Percentiles rank a stretch among this genome's conserved stretches.
Conservation (phyloP, 2,113 vertebrate genomes). For the Semicossyphus pulcher region DNA sequence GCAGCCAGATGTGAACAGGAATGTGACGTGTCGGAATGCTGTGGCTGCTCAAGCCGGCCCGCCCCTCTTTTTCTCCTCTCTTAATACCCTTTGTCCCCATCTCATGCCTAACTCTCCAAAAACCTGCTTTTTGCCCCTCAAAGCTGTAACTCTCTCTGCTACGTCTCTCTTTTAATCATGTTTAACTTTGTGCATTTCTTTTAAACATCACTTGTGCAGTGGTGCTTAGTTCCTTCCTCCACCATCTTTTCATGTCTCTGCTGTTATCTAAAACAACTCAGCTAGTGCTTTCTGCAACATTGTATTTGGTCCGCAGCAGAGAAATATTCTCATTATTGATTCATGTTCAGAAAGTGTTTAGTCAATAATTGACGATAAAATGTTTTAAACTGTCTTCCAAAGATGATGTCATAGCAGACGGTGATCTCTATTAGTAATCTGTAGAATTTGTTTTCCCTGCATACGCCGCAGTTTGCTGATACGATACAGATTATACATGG, state of each 20-base stretch:
- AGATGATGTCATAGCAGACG: too few species aligned
- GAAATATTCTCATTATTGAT: not conserved
- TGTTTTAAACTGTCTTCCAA: too few species aligned
- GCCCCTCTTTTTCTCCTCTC: constrained; percentile 64
- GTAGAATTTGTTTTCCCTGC: too few species aligned
- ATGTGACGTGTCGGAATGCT: constrained; percentile 86
- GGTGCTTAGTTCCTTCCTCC: too few species aligned
- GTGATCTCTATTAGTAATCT: too few species aligned
- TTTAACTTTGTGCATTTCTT: not conserved
- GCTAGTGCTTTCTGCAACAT: too few species aligned
- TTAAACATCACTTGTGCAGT: too few species aligned
- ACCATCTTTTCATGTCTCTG: too few species aligned
- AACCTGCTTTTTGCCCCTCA: constrained; percentile 22
- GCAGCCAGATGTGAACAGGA: constrained; percentile 87
- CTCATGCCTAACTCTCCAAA: constrained; percentile 46
- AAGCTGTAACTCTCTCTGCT: not conserved
- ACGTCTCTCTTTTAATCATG: not conserved
- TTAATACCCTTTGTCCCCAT: constrained; percentile 71
- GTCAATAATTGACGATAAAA: too few species aligned
- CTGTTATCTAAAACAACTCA: too few species aligned
- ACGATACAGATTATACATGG: too few species aligned
- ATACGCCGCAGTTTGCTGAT: too few species aligned
- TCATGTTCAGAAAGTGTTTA: not conserved
- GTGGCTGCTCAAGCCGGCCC: constrained; percentile 68
- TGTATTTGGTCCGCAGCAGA: not conserved